Evolutionary conservation across 2,113 vertebrate genomes (phyloP), one percentile per base, ranked within the genome.

Genomic region (Psittacara wagleri): DNA sequence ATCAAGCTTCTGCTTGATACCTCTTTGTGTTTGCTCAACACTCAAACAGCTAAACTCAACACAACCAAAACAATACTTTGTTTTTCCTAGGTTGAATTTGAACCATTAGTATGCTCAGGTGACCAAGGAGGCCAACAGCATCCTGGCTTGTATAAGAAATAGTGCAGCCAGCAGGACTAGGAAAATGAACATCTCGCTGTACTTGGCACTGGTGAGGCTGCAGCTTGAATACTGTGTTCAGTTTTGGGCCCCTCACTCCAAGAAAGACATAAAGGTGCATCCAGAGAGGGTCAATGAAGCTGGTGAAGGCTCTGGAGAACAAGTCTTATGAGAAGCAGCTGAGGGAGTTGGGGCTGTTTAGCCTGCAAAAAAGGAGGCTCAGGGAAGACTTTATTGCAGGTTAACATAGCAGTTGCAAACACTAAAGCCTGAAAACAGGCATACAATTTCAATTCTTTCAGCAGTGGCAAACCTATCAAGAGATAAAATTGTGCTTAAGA

Each of bases 201-300:
- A 6, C 51, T 72, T 3, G 0, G 27, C 59, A 20, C 4, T 72
- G 31, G 5, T 44, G 22, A 28, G 19, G 18, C 57, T 0, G 0
- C 43, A 51, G 10, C 27, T 72, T 0, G 0, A 72, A 1, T 28
- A 3, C 35, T 51, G 35, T 13, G 41, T 29, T 13, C 27, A 33
- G 31, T 79, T 72, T 6, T 29, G 51, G 20, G 43, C 37, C 22
- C 16, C 46, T 37, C 41, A 28, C 43, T 72, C 10, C 35, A 37
- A 24, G 35, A 64, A 19, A 27, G 31, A 17, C 18, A 29, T 19
- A 49, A 37, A 24, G 35, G 8, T 51, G 0, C 23, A 33, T 14
- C 43, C 51, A 51, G 18, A 51, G 66, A 66, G 57, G 28, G 43
- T 16, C 43, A 73, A 7, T 10, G 23, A 57, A 19, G 33, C 43